A percentile compares a stretch with the other conserved stretches of the same genome.
These are phyloP conservation scores for Nematolebias whitei DNA, from an alignment of 2,113 vertebrate genomes.

Conservation along the genomic window DNA sequence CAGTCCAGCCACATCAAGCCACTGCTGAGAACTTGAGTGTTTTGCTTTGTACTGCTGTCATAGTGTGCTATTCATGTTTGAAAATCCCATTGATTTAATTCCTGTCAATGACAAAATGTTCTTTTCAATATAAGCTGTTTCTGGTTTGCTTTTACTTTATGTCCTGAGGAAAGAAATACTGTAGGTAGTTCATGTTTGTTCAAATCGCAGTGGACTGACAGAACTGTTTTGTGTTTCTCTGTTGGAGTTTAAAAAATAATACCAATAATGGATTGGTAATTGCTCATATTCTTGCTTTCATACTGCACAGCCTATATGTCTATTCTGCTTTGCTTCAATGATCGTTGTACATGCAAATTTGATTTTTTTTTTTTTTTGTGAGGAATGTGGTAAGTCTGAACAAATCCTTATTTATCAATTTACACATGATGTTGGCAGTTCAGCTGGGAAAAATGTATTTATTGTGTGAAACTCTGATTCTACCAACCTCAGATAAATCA, in stretches of 20 bases:
- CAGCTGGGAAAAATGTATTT: neutral
- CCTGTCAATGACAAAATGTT: conserved; percentile 39
- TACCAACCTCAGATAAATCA: too few species aligned
- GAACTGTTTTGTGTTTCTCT: conserved; percentile 39
- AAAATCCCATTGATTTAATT: conserved; percentile 52
- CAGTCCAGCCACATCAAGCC: conserved; percentile 30
- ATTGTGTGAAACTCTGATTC: too few species aligned
- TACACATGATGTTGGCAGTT: neutral
- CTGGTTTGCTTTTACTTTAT: conserved; percentile 16
- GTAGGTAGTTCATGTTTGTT: conserved; percentile 36
- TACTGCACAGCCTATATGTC: conserved; percentile 11
- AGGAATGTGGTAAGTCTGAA: neutral
- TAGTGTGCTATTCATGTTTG: conserved; percentile 58
- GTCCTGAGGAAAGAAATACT: neutral
- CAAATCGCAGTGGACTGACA: conserved; percentile 33
- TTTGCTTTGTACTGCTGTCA: conserved; percentile 51
- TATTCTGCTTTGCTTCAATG: conserved; percentile 19
- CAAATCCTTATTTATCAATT: neutral
- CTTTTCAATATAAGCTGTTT: conserved; percentile 20
- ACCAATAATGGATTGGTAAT: conserved; percentile 46
- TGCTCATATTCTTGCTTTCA: conserved; percentile 37
- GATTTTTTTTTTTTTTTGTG: conserved; percentile 10
- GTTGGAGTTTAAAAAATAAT: conserved; percentile 19
- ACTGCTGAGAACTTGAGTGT: conserved; percentile 56
- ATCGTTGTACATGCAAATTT: conserved; percentile 43